phyloP scores from a whole-genome alignment of 1,140 invertebrate species.

The Bombus balteatus region DNA sequence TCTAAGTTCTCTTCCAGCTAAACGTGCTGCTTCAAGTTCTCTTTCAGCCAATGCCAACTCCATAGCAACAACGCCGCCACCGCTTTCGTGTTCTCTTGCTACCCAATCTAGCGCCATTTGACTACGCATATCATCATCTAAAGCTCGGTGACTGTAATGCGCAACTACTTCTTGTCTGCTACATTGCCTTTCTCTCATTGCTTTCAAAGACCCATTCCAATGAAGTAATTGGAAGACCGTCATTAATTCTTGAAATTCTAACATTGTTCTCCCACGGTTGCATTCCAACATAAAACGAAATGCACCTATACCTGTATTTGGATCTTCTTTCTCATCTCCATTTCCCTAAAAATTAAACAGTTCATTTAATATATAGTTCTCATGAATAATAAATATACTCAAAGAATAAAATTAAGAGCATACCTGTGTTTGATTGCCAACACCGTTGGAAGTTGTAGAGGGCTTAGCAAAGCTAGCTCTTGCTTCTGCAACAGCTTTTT shows the following conservation, averaged over 20 bases:
- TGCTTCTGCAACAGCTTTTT: conserved; percentile 95
- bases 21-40: conserved; percentile 94
- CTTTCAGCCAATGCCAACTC: conserved; percentile 93
- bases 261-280: conserved; percentile 96
- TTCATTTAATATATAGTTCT: not conserved
- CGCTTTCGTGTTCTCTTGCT: conserved; percentile 92
- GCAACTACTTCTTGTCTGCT: conserved; percentile 97
- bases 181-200: conserved; percentile 95
- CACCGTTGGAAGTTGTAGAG: conserved; percentile 79
- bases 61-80: conserved; percentile 89
- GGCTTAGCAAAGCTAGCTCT: conserved; percentile 84
- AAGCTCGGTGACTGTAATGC: conserved; percentile 93
- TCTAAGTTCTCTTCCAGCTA: conserved; percentile 94
- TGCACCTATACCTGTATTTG: conserved; percentile 94
- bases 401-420: conserved; percentile 1
- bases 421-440: conserved; percentile 75
- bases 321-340: conserved; percentile 88
- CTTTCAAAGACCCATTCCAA: conserved; percentile 97
- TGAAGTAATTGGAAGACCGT: conserved; percentile 97
- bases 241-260: conserved; percentile 98
- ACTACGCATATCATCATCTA: conserved; percentile 97
- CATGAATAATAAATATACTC: not conserved
- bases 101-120: conserved; percentile 98
- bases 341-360: conserved; percentile 65
- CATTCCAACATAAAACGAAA: conserved; percentile 97